Conservation (phyloP, 2,888 invertebrate genomes). For the Diabrotica balteata region DNA sequence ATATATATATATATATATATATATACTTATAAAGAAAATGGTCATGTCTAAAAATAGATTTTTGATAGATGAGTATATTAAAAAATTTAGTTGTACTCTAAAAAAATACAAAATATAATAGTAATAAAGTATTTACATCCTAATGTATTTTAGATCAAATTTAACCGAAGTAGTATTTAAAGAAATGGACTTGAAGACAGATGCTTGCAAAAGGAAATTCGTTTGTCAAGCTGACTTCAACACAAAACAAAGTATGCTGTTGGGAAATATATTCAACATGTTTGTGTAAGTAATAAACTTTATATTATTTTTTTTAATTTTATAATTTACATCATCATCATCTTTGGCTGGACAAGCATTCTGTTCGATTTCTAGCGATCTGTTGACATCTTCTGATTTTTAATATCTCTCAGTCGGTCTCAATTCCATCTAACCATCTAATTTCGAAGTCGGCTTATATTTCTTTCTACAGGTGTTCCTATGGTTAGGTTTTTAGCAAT, state of each 20-base stretch:
- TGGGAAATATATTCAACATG: conserved; percentile 42
- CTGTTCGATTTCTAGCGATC: too few relatives aligned
- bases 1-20: too few relatives aligned
- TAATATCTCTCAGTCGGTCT: background rate
- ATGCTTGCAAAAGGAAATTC: conserved; percentile 62
- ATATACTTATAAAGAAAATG: too few relatives aligned
- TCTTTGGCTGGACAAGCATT: too few relatives aligned
- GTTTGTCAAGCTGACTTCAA: conserved; percentile 63
- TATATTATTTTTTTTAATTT: background rate
- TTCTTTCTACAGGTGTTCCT: too few relatives aligned
- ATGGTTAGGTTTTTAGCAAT: too few relatives aligned
- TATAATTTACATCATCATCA: background rate
- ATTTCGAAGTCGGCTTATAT: background rate
- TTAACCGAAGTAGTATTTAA: conserved; percentile 52
- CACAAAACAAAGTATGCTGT: conserved; percentile 54
- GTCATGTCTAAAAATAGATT: too few relatives aligned
- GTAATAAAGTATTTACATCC: too few relatives aligned
- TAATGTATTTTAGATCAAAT: conserved; percentile 36
- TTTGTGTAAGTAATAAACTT: conserved; percentile 42
- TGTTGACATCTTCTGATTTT: background rate
- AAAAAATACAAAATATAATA: too few relatives aligned
- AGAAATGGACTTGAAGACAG: conserved; percentile 51
- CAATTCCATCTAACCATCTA: background rate
- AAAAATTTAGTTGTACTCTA: too few relatives aligned
- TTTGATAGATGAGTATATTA: too few relatives aligned